A percentile compares a stretch with the other conserved stretches of the same genome.
Conservation (phyloP, 64 coral and sea anemone genomes). For the Platygyra sinensis region DNA sequence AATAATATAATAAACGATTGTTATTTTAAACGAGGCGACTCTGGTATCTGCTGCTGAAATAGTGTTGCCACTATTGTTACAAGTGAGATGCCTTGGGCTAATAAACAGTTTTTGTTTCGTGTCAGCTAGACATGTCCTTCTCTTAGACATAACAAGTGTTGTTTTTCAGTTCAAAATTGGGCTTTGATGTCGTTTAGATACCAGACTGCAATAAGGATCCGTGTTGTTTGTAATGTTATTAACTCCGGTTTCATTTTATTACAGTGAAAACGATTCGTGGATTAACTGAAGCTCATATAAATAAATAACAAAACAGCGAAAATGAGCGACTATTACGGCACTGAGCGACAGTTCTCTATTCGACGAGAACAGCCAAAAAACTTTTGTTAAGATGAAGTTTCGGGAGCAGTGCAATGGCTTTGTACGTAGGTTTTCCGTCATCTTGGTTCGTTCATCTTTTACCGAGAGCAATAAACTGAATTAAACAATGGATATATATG, state of each 20-base stretch:
- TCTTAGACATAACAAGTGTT: slow-evolving; percentile 1
- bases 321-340: too few relatives aligned
- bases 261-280: too few relatives aligned
- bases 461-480: neutral
- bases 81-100: neutral
- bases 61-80: neutral
- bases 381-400: neutral
- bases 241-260: too few relatives aligned
- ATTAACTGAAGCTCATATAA: too few relatives aligned
- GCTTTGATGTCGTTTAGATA: neutral
- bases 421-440: neutral
- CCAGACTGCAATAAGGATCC: neutral
- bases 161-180: neutral
- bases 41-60: neutral
- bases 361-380: neutral
- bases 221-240: too few relatives aligned
- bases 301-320: too few relatives aligned
- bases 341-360: neutral
- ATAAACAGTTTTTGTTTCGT: neutral
- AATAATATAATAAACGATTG: neutral
- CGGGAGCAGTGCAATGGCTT: neutral
- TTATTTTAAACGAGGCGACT: neutral
- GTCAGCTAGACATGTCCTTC: neutral
- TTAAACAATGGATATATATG: neutral
- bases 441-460: neutral